Conservation (phyloP, 37 sponge, comb jelly and placozoan species). For the Halisarca cf. caerulea region DNA sequence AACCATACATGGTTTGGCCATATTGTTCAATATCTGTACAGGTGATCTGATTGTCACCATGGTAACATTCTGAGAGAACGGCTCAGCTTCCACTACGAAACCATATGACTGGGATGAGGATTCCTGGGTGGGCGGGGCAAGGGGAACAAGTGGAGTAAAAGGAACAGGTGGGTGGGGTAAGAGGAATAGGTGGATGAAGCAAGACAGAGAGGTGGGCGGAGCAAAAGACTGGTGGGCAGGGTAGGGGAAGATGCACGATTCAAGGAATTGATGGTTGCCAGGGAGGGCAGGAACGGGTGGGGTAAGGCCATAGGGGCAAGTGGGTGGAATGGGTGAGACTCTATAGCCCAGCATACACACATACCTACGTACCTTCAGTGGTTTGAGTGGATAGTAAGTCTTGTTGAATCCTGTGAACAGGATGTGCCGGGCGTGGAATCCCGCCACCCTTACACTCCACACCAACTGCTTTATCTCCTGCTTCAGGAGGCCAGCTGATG, state of each 20-base stretch:
- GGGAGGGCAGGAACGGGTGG: too few relatives aligned
- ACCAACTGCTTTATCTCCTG: not conserved
- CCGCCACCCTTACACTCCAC: not conserved
- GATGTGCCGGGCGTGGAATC: conserved; percentile 27
- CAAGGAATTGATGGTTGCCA: too few relatives aligned
- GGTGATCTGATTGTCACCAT: conserved; percentile 47
- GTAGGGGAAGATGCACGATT: too few relatives aligned
- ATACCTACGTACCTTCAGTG: not conserved
- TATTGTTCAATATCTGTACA: conserved; percentile 30
- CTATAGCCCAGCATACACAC: too few relatives aligned
- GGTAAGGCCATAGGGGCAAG: too few relatives aligned
- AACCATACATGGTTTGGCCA: conserved; percentile 4
- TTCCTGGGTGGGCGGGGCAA: not conserved
- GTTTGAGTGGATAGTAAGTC: conserved; percentile 49
- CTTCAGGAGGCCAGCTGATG: conserved; percentile 1
- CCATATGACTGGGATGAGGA: conserved; percentile 29
- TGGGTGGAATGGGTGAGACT: too few relatives aligned
- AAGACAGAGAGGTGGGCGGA: too few relatives aligned
- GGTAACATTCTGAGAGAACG: not conserved
- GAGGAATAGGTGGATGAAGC: too few relatives aligned
- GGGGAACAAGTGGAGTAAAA: too few relatives aligned
- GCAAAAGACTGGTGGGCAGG: too few relatives aligned
- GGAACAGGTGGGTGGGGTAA: too few relatives aligned
- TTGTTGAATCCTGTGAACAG: conserved; percentile 27
- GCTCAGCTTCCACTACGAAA: conserved; percentile 59